phyloP scores from a whole-genome alignment of 2,888 invertebrate species.

The Dendrolimus pini region DNA sequence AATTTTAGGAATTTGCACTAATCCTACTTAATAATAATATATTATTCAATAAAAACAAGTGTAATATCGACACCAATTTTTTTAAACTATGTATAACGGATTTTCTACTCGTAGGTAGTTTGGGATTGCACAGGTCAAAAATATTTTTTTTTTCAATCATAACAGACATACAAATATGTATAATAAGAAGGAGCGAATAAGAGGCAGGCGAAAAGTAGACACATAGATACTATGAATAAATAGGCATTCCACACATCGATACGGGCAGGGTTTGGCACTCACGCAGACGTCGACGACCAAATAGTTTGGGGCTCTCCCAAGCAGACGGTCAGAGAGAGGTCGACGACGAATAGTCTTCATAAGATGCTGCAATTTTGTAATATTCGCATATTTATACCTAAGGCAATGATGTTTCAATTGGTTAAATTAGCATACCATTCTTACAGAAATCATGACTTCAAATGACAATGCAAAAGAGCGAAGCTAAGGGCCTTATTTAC shows the following conservation, averaged over 20 bases:
- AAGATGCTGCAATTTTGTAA: conserved; percentile 81
- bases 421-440: conserved; percentile 42
- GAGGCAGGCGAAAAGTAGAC: conserved; percentile 26
- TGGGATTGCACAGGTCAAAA: too few species aligned
- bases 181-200: conserved; percentile 31
- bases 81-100: too few species aligned
- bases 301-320: conserved; percentile 67
- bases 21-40: too few species aligned
- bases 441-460: background rate
- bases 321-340: conserved; percentile 80
- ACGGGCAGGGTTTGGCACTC: conserved; percentile 62
- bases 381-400: conserved; percentile 74
- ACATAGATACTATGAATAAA: conserved; percentile 40
- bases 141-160: too few species aligned
- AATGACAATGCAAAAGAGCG: background rate
- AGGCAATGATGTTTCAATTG: conserved; percentile 63
- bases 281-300: conserved; percentile 65
- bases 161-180: conserved; percentile 24
- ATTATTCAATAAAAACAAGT: too few species aligned
- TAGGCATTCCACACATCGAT: conserved; percentile 71
- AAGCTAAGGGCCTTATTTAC: background rate
- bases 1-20: too few species aligned
- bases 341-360: conserved; percentile 84
- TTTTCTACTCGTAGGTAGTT: too few species aligned
- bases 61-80: too few species aligned